Conservation (phyloP, 2,888 invertebrate genomes). For the Pheosia tremula region DNA sequence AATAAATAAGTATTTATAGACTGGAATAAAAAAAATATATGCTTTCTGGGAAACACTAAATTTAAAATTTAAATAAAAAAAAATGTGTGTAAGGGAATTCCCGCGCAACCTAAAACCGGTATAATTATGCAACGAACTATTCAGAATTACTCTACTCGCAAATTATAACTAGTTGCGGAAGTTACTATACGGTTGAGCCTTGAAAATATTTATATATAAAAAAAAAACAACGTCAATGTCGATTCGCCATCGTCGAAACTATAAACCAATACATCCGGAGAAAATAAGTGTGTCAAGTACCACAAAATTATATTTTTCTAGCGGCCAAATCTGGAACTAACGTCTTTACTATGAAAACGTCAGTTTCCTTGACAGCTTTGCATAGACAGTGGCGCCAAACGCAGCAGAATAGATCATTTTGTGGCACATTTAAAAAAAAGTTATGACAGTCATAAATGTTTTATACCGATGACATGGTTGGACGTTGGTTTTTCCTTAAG, state of each 20-base stretch:
- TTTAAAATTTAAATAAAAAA: too few species aligned
- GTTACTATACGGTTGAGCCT: conserved; percentile 22
- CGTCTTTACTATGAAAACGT: not conserved
- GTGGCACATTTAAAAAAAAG: not conserved
- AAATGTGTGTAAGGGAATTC: too few species aligned
- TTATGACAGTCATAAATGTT: conserved; percentile 22
- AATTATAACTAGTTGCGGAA: conserved; percentile 25
- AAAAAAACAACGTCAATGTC: conserved; percentile 31
- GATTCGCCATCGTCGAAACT: conserved; percentile 13
- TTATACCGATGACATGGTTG: not conserved
- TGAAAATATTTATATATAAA: conserved; percentile 28
- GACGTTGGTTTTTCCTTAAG: conserved; percentile 21
- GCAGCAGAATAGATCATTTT: not conserved
- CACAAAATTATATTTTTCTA: not conserved
- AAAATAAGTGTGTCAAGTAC: conserved; percentile 37
- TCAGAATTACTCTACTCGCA: not conserved
- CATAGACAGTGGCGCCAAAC: not conserved
- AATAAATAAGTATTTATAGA: too few species aligned
- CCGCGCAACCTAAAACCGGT: too few species aligned
- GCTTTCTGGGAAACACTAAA: too few species aligned
- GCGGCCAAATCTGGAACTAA: not conserved
- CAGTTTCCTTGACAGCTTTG: not conserved
- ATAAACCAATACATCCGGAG: conserved; percentile 17
- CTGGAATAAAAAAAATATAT: too few species aligned
- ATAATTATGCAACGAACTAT: too few species aligned